Base-by-base conservation (phyloP, 2,888 invertebrate species). In the Noctua fimbriata region DNA sequence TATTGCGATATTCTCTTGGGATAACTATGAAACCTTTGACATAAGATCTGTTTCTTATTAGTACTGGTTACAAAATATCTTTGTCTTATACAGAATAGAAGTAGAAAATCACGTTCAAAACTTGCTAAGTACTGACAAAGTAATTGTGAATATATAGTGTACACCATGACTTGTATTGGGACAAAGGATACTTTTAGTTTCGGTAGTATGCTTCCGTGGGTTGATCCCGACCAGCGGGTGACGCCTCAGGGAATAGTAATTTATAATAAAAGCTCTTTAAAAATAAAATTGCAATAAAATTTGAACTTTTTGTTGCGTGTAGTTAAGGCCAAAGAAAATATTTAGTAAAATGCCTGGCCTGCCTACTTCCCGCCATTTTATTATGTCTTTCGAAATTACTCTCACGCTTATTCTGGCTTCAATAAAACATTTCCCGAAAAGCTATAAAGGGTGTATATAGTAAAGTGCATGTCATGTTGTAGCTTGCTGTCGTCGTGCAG, bases 401-500 rank as follows among this genome's bases (percentile, higher is more conserved):
- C 10, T n/a, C 52, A 52, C 52, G 52, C 21, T 52, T 21, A 5
- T 58, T n/a, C 63, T 32, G 18, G 18, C 18, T 21, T 32, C 32
- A 10, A 21, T 65, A 36, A 21, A 36, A 65, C 32, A 10, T 3
- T 32, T 32, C 9, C 32, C 63, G 18, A 32, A 63, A 63, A 63
- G 18, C 63, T 63, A 32, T 10, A 18, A 32, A 32, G 32, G 1
- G 66, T 6, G 36, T 24, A 21, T 41, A 41, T 41, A 36, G 36
- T 36, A 69, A 36, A 65, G 14, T 32, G 60, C 44, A 60, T 60
- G 44, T 10, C 24, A 36, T 87, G 87, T 88, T 89, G 63, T 97
- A 98, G 98, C 96, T 95, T 98, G 95, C 97, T 98, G 94, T 98
- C 98, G 91, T 98, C 98, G 94, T 98, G 98, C 97, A 98, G 98